phyloP scores from a whole-genome alignment of 2,113 vertebrate species.

The Stigmatopora nigra region DNA sequence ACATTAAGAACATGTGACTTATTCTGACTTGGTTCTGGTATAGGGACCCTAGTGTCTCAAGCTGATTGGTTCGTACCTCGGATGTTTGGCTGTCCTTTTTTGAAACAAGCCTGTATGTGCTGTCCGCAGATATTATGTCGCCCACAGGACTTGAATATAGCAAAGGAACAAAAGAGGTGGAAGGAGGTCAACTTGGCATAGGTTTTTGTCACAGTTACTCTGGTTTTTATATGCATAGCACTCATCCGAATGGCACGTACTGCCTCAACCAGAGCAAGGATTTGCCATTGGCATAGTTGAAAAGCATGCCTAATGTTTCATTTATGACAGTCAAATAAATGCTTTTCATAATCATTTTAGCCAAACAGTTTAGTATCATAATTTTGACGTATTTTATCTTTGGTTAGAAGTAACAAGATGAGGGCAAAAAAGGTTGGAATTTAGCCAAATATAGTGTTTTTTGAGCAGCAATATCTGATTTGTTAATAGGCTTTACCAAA shows the following conservation, averaged over 20 bases:
- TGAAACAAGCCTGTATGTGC: slow-evolving; percentile 37
- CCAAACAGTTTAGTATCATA: not conserved
- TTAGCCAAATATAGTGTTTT: not conserved
- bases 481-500: too few species aligned
- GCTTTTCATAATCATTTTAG: not conserved
- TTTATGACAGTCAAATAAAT: slow-evolving; percentile 6
- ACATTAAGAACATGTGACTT: not conserved
- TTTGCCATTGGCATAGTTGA: not conserved
- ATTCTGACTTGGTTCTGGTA: slow-evolving; percentile 3
- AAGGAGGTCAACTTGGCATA: slow-evolving; percentile 51
- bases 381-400: not conserved
- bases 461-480: not conserved
- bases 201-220: slow-evolving; percentile 40
- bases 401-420: slow-evolving; percentile 1
- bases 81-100: slow-evolving; percentile 36
- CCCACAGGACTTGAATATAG: slow-evolving; percentile 36
- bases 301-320: not conserved
- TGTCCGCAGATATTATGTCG: slow-evolving; percentile 53
- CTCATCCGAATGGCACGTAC: slow-evolving; percentile 11
- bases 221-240: slow-evolving; percentile 21
- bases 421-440: slow-evolving; percentile 1
- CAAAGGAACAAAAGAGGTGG: slow-evolving; percentile 46
- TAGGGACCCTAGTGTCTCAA: not conserved
- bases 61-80: slow-evolving; percentile 16
- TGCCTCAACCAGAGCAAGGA: slow-evolving; percentile 1